These are phyloP conservation scores for Dicentrarchus labrax DNA, from an alignment of 2,113 vertebrate genomes.

Conservation along the genomic window DNA sequence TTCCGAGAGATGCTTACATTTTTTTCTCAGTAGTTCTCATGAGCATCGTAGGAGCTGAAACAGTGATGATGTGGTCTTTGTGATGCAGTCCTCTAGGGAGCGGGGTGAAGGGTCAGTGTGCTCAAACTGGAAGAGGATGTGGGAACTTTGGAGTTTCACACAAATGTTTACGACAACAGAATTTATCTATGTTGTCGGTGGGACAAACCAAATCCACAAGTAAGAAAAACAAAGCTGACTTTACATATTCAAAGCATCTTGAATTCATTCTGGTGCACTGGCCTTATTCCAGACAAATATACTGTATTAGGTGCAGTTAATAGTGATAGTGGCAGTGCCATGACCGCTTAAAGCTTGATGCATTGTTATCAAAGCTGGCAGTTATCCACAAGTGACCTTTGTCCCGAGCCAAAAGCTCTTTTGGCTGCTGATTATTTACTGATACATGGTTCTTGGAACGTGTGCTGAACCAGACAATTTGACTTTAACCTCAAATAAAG, in stretches of 20 bases:
- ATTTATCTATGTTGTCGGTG: not conserved
- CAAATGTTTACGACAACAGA: constrained; percentile 10
- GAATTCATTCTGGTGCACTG: not conserved
- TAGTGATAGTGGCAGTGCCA: constrained; percentile 8
- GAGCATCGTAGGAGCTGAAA: not conserved
- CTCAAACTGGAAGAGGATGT: constrained; percentile 54
- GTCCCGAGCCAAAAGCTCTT: constrained; percentile 57
- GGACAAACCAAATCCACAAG: not conserved
- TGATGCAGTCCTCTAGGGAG: constrained; percentile 15
- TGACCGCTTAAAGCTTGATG: constrained; percentile 29
- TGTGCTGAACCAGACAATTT: not conserved
- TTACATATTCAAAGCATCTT: not conserved
- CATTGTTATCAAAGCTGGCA: constrained; percentile 63
- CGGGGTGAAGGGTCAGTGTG: constrained; percentile 60
- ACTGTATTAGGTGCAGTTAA: constrained; percentile 24
- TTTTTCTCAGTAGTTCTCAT: constrained; percentile 11
- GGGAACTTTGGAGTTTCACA: constrained; percentile 58
- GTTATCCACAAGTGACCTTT: constrained; percentile 53
- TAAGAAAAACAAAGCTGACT: not conserved
- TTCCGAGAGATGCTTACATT: not conserved
- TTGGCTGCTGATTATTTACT: constrained; percentile 55
- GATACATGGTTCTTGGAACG: constrained; percentile 62
- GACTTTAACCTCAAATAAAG: constrained; percentile 43
- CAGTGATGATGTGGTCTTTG: constrained; percentile 12
- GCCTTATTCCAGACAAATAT: constrained; percentile 31